Conservation (phyloP, 1,140 invertebrate genomes). For the Cherax quadricarinatus region DNA sequence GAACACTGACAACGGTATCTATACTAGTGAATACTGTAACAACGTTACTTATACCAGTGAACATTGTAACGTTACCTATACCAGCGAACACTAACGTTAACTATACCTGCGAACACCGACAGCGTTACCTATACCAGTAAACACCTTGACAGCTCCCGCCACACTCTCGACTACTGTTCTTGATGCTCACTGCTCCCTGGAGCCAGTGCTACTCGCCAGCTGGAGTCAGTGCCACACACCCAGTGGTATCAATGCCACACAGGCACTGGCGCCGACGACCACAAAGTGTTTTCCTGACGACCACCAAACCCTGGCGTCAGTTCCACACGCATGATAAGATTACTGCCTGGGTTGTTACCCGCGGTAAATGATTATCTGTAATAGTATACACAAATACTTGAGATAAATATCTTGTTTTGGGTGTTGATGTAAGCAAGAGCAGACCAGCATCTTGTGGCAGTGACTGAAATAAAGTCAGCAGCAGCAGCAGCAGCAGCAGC, state of each 20-base stretch:
- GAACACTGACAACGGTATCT: too few species aligned
- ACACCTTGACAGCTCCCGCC: too few species aligned
- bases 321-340: slow-evolving; percentile 28
- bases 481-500: too few species aligned
- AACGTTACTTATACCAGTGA: too few species aligned
- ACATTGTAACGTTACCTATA: too few species aligned
- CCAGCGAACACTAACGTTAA: too few species aligned
- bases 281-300: not conserved
- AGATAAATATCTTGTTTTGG: not conserved
- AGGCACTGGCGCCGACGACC: too few species aligned
- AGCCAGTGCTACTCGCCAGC: not conserved
- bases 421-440: not conserved
- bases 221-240: too few species aligned
- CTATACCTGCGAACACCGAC: too few species aligned
- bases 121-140: too few species aligned
- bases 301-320: not conserved
- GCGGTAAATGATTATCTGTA: not conserved
- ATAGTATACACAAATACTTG: slow-evolving; percentile 7
- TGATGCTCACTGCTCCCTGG: not conserved
- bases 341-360: not conserved
- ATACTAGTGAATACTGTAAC: too few species aligned
- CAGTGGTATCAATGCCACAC: too few species aligned
- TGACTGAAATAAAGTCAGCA: not conserved
- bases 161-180: not conserved
- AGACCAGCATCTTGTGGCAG: not conserved